Conservation (phyloP, 2,113 vertebrate species). For the Notiomystis cincta region DNA sequence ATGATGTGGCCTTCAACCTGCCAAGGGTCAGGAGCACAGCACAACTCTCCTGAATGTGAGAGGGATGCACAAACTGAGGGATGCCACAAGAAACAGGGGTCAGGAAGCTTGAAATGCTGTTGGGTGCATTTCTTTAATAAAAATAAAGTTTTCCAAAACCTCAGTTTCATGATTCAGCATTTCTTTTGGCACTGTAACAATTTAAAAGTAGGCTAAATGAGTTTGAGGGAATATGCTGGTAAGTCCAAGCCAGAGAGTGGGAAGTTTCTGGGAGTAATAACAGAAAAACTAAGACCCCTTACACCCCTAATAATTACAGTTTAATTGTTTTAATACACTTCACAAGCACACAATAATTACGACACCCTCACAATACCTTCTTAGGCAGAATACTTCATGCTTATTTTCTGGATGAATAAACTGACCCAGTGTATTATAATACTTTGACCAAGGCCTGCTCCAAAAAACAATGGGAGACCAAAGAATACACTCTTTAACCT, state of each 20-base stretch:
- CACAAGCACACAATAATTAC: not conserved
- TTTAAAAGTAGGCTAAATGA: constrained; percentile 31
- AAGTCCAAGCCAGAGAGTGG: not conserved
- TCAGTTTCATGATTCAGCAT: constrained; percentile 62
- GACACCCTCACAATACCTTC: not conserved
- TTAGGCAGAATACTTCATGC: not conserved
- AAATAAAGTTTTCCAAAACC: constrained; percentile 51
- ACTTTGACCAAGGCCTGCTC: not conserved
- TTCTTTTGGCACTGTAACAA: constrained; percentile 44
- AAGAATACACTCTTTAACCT: not conserved
- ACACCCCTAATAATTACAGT: not conserved
- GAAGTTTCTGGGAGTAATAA: not conserved
- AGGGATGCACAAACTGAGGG: not conserved
- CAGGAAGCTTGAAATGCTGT: constrained; percentile 34
- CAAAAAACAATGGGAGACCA: not conserved
- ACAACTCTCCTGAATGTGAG: not conserved
- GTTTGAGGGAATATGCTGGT: not conserved
- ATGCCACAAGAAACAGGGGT: not conserved
- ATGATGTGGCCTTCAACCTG: not conserved
- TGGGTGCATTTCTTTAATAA: constrained; percentile 56
- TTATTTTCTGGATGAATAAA: not conserved
- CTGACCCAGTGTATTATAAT: not conserved
- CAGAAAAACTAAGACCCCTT: not conserved
- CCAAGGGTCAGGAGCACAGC: not conserved
- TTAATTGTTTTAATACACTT: not conserved